A percentile compares a stretch with the other conserved stretches of the same genome.
Conservation (phyloP, 2,888 invertebrate genomes). For the Monoplex corrugatus region DNA sequence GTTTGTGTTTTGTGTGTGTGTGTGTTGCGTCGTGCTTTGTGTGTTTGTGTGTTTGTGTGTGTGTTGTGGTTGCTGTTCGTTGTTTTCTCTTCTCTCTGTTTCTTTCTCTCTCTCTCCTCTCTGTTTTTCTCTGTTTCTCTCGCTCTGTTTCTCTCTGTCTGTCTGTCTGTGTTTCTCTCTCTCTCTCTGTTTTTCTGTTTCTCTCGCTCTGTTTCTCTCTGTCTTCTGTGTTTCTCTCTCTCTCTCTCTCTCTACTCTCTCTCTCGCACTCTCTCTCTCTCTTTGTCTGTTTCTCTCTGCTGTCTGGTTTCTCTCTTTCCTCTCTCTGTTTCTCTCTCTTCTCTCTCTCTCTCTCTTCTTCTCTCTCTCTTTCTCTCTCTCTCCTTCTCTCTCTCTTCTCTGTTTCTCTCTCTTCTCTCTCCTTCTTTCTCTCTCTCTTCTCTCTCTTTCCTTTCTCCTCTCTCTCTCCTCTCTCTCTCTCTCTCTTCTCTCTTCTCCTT, state of each 20-base stretch:
- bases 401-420: too few relatives aligned
- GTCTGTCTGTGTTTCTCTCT: background rate
- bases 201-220: background rate
- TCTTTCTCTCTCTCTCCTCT: background rate
- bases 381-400: too few relatives aligned
- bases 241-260: background rate
- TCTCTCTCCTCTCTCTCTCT: too few relatives aligned
- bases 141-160: background rate
- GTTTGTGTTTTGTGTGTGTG: background rate
- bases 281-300: background rate
- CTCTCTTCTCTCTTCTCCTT: background rate
- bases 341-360: background rate
- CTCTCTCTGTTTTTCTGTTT: background rate
- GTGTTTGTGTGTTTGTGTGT: background rate
- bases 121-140: background rate
- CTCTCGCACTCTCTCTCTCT: conserved; percentile 7
- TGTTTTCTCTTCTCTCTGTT: background rate
- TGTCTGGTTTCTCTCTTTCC: background rate
- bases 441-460: too few relatives aligned
- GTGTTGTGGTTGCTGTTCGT: background rate
- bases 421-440: too few relatives aligned
- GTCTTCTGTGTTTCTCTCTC: background rate
- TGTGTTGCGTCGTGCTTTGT: background rate
- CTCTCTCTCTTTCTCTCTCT: too few relatives aligned
- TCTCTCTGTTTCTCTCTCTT: background rate